These are phyloP conservation scores for Pantherophis vulpinus DNA, from an alignment of 2,797 vertebrate genomes.

Conservation along the genomic window DNA sequence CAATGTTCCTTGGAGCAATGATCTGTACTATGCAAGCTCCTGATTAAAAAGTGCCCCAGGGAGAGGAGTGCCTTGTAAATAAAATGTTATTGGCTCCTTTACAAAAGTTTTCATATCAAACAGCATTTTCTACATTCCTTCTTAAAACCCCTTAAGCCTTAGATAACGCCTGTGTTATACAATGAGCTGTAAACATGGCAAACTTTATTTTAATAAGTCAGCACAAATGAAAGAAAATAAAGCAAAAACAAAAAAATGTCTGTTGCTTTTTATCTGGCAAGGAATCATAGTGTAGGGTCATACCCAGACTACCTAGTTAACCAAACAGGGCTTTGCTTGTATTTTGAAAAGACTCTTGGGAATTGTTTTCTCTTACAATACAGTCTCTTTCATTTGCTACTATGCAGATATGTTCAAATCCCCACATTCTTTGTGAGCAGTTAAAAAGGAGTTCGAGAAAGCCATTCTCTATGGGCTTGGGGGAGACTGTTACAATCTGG, in stretches of 20 bases:
- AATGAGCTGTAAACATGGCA: slow-evolving; percentile 49
- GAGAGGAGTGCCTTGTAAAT: slow-evolving; percentile 38
- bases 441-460: not conserved
- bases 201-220: slow-evolving; percentile 56
- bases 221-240: slow-evolving; percentile 35
- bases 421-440: not conserved
- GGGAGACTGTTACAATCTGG: not conserved
- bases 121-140: slow-evolving; percentile 44
- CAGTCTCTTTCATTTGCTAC: not conserved
- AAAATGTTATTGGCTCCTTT: slow-evolving; percentile 11
- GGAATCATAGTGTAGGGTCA: slow-evolving; percentile 39
- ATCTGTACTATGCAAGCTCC: not conserved
- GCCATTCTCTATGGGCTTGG: not conserved
- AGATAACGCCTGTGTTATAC: slow-evolving; percentile 47
- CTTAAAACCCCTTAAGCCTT: slow-evolving; percentile 39
- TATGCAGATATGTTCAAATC: not conserved
- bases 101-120: slow-evolving; percentile 54
- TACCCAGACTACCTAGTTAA: not conserved
- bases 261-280: slow-evolving; percentile 32
- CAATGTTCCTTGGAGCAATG: slow-evolving; percentile 9
- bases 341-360: not conserved
- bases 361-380: not conserved
- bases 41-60: slow-evolving; percentile 26
- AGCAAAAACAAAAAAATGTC: not conserved
- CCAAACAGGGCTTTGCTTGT: not conserved